Evolutionary conservation across 2,113 vertebrate species (phyloP).

Genomic region (Lasiurus borealis): DNA sequence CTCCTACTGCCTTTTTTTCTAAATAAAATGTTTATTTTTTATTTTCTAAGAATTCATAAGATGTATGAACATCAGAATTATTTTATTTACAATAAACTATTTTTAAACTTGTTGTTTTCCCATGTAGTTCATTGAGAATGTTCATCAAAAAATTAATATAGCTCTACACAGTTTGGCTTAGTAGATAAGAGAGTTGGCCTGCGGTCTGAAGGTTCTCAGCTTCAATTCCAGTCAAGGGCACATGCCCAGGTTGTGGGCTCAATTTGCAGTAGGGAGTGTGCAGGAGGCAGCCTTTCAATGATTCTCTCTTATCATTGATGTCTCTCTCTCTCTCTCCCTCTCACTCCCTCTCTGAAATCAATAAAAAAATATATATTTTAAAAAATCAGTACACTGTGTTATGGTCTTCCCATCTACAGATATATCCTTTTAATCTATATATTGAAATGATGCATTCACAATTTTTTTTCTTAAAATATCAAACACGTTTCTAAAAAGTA

Average conservation of each 20-base stretch:
- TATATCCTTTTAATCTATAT: background rate
- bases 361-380: background rate
- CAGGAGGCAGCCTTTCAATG: too few relatives aligned
- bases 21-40: background rate
- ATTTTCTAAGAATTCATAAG: slow-evolving; percentile 25
- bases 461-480: background rate
- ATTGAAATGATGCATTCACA: background rate
- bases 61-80: background rate
- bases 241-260: too few relatives aligned
- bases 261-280: too few relatives aligned
- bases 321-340: too few relatives aligned
- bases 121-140: slow-evolving; percentile 7
- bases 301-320: too few relatives aligned
- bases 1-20: background rate
- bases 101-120: background rate
- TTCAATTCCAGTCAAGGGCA: too few relatives aligned
- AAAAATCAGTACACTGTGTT: background rate
- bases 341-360: too few relatives aligned
- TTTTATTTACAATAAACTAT: background rate
- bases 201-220: too few relatives aligned
- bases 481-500: background rate
- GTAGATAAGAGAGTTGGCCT: too few relatives aligned
- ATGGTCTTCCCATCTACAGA: background rate
- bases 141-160: background rate
- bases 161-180: too few relatives aligned